Conservation (phyloP, 2,797 vertebrate genomes). For the Alauda arvensis region DNA sequence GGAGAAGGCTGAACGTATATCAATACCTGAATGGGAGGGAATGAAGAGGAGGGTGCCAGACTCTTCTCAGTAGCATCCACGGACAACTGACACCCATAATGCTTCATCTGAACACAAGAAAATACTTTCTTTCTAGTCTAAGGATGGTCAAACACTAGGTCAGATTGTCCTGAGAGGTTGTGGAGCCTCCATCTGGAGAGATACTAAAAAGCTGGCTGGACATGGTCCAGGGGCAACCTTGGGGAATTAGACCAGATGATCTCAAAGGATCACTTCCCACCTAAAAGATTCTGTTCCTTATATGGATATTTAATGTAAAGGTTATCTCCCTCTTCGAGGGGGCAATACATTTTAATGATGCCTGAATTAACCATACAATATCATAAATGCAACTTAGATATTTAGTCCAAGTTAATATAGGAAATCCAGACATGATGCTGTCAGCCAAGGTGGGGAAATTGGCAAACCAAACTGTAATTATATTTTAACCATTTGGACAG, state of each 20-base stretch:
- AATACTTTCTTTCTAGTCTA: neutral
- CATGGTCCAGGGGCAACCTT: neutral
- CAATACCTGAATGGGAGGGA: neutral
- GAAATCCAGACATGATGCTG: neutral
- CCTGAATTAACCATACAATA: neutral
- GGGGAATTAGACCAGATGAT: neutral
- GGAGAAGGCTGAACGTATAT: neutral
- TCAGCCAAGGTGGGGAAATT: rapidly evolving
- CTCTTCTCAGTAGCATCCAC: neutral
- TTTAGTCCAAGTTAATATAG: neutral
- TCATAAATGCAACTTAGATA: neutral
- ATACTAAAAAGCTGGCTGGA: neutral
- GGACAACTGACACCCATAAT: neutral
- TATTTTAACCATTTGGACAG: neutral
- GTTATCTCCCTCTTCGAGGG: neutral
- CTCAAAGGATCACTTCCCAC: neutral
- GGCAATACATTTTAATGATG: neutral
- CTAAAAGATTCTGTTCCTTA: neutral
- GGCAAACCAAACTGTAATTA: neutral
- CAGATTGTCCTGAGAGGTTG: neutral
- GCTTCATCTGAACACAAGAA: neutral
- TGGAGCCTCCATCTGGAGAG: neutral
- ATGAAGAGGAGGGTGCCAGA: neutral
- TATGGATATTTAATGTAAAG: neutral
- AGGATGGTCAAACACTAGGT: neutral